Base-by-base conservation (phyloP, 2,888 invertebrate species). In the Cerceris rybyensis region DNA sequence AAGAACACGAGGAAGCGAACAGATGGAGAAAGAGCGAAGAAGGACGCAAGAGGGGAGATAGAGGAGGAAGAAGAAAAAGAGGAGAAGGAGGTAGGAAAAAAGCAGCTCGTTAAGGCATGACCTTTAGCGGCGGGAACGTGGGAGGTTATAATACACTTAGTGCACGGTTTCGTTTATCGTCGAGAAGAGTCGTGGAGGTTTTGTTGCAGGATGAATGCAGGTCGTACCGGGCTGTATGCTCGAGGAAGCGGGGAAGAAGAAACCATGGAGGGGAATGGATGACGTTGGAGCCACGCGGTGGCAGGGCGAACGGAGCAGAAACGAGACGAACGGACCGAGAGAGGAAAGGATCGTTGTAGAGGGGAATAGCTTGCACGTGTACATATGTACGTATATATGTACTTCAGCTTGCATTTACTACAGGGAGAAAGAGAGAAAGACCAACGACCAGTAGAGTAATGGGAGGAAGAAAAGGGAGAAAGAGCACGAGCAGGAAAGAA, bases 121-220 rank as follows among this genome's bases (percentile, higher is more conserved):
- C 91, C 91, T 91, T 91, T 90, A 90, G 86, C 87, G 88, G 88
- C 85, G 88, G 84, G 86, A 88, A 90, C 90, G 90, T 90, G 90
- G 90, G 90, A 91, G 91, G 90, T 89, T 88, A 83, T 86, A 87
- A 86, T 86, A 87, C 84, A 82, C 86, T 86, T 86, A 86, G 87
- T 54, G 86, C 87, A 87, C 81, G 85, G 86, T 86, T 87, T 85
- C 86, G 85, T 84, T 86, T 86, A 85, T 84, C 84, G 84, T 76
- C 65, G 82, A 55, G 83, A 80, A 81, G 61, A 75, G 78, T 81
- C 79, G 79, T 80, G 82, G 75, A 80, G 82, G 82, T 83, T 86
- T 79, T 85, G 85, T 81, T 81, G 82, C 73, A 66, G 82, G 81
- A 86, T 85, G 88, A 85, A 88, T 82, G 84, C 83, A 86, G 83